Conservation (phyloP, 2,888 invertebrate genomes). For the Nephrotoma appendiculata region DNA sequence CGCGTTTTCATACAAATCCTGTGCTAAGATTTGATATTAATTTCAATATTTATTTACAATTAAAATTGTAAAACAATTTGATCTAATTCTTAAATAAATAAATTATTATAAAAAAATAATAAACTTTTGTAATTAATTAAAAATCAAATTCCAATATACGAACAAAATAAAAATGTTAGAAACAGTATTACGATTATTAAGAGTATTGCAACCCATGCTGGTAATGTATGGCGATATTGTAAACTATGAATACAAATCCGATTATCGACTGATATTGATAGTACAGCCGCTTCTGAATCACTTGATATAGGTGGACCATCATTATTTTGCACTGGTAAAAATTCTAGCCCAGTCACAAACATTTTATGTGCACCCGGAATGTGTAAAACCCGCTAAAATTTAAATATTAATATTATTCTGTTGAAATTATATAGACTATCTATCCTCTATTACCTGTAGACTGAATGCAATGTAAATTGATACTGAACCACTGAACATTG, state of each 20-base stretch:
- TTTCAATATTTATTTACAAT: not conserved
- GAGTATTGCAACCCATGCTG: slow-evolving; percentile 65
- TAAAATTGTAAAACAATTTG: not conserved
- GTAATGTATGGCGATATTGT: slow-evolving; percentile 61
- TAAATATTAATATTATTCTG: not conserved
- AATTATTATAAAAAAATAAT: not conserved
- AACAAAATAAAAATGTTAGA: slow-evolving; percentile 66
- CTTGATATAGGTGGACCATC: slow-evolving; percentile 59
- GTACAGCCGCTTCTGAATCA: slow-evolving; percentile 70
- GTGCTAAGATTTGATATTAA: not conserved
- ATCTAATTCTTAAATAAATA: not conserved
- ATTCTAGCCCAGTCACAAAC: slow-evolving; percentile 94
- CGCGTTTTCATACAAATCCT: not conserved
- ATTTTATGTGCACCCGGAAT: slow-evolving; percentile 80
- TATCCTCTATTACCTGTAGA: slow-evolving; percentile 53
- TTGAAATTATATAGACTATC: not conserved
- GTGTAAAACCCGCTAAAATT: slow-evolving; percentile 59
- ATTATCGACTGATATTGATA: slow-evolving; percentile 94
- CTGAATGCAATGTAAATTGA: slow-evolving; percentile 84
- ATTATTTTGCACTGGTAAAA: slow-evolving; percentile 56
- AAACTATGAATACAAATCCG: slow-evolving; percentile 78
- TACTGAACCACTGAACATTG: slow-evolving; percentile 86
- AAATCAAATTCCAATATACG: slow-evolving; percentile 59
- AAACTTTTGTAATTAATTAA: not conserved
- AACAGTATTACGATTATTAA: slow-evolving; percentile 62